Evolutionary conservation across 92 coral and sea anemone genomes (phyloP).

Genomic region (Palythoa heliodiscus): DNA sequence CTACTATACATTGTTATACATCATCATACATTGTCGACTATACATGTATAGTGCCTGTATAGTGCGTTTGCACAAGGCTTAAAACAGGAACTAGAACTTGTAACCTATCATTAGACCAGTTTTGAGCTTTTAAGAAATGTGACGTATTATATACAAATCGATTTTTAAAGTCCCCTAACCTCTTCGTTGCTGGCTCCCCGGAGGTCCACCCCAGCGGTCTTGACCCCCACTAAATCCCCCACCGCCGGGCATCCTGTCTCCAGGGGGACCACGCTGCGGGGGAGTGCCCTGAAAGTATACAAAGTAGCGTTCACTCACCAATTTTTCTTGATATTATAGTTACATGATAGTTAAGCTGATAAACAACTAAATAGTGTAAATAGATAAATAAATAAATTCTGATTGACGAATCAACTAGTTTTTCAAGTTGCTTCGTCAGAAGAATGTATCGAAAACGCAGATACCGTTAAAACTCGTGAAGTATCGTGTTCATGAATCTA

Average conservation of each 20-base stretch:
- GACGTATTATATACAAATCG: no score
- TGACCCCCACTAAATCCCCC: slow-evolving; percentile 80
- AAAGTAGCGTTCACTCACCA: neutral
- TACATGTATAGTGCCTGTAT: no score
- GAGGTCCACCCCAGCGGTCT: slow-evolving; percentile 82
- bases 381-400: neutral
- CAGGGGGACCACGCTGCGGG: slow-evolving; percentile 60
- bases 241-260: slow-evolving; percentile 72
- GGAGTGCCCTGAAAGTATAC: slow-evolving; percentile 66
- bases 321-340: neutral
- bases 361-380: neutral
- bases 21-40: no score
- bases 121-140: no score
- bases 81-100: no score
- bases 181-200: slow-evolving; percentile 76
- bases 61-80: no score
- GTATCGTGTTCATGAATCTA: no score
- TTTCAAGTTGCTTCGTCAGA: no score
- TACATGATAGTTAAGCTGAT: neutral
- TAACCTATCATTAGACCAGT: no score
- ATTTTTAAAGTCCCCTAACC: slow-evolving; percentile 40
- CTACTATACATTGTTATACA: no score
- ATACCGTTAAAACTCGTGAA: no score
- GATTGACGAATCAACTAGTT: neutral
- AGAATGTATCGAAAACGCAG: no score